phyloP scores from a whole-genome alignment of 2,113 vertebrate species.

The Mustela lutreola region DNA sequence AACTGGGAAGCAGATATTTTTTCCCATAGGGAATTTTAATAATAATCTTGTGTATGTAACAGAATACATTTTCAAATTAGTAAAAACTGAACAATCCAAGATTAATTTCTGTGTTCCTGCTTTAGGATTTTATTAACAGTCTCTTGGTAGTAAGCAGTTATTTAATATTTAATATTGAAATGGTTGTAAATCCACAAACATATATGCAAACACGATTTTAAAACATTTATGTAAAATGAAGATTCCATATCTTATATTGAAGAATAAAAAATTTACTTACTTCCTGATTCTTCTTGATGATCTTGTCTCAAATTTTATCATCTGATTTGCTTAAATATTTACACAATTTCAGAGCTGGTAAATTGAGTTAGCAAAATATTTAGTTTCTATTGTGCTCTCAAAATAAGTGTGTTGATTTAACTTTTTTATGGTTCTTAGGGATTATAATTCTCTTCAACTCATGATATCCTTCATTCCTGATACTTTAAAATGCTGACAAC shows the following conservation, averaged over 20 bases:
- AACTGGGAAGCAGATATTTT: background rate
- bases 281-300: slow-evolving; percentile 18
- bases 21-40: background rate
- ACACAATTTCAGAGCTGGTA: background rate
- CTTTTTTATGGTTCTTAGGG: background rate
- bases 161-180: background rate
- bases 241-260: background rate
- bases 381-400: background rate
- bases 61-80: background rate
- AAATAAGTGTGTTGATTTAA: background rate
- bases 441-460: background rate
- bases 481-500: background rate
- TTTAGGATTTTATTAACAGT: background rate
- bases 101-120: background rate
- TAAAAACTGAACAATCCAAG: background rate
- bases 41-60: background rate
- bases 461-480: background rate
- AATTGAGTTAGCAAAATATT: background rate
- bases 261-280: slow-evolving; percentile 45
- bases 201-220: background rate
- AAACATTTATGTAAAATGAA: background rate
- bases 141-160: background rate
- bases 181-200: background rate
- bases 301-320: background rate
- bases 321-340: background rate